Conservation (phyloP, 2,113 vertebrate species). For the Nycticorax nycticorax region DNA sequence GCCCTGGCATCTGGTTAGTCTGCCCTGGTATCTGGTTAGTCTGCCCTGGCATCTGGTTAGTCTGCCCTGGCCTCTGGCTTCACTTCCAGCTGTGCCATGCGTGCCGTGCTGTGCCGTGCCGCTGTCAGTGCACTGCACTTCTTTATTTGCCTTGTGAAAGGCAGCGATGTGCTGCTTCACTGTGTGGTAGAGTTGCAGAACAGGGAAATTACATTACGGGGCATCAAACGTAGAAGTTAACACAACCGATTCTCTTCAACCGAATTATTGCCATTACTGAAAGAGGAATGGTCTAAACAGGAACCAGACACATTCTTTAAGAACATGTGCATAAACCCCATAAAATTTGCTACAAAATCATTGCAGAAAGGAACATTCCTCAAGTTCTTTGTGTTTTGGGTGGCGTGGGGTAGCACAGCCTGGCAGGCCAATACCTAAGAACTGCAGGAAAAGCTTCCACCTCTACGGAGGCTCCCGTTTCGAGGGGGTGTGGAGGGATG, state of each 20-base stretch:
- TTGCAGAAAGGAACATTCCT: not conserved
- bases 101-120: accelerated
- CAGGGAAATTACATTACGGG: not conserved
- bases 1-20: not conserved
- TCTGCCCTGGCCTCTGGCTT: not conserved
- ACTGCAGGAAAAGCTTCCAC: not conserved
- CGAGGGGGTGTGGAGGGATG: no score
- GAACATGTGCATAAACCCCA: not conserved
- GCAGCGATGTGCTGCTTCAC: not conserved
- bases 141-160: not conserved
- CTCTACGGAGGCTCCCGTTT: not conserved
- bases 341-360: not conserved
- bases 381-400: not conserved
- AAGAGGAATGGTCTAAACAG: not conserved
- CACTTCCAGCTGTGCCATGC: not conserved
- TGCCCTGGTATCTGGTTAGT: not conserved
- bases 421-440: not conserved
- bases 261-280: not conserved
- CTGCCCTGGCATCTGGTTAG: not conserved
- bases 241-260: not conserved
- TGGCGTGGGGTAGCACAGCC: not conserved
- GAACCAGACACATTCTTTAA: not conserved
- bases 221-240: not conserved
- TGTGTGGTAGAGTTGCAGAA: not conserved
- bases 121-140: not conserved